Percentiles rank a stretch among this genome's conserved stretches.
These are phyloP conservation scores for Stramonita haemastoma DNA, from an alignment of 2,888 invertebrate species.

Conservation along the genomic window DNA sequence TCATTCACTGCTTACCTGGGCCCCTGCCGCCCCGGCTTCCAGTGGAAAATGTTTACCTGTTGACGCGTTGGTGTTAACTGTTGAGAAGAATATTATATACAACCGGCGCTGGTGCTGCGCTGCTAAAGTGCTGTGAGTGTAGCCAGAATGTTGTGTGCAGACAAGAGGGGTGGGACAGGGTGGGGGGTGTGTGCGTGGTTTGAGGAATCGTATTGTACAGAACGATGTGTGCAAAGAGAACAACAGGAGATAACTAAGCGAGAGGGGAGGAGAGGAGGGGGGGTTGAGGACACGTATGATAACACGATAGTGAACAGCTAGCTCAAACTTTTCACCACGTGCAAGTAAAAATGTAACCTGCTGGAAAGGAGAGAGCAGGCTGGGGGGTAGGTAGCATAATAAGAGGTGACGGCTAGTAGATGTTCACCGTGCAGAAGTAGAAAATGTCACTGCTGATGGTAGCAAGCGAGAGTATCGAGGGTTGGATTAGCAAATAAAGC, in stretches of 20 bases:
- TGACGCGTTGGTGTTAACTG: conserved; percentile 23
- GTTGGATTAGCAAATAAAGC: conserved; percentile 30
- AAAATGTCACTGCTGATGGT: conserved; percentile 28
- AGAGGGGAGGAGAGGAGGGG: neutral
- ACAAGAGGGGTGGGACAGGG: neutral
- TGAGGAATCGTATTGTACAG: neutral
- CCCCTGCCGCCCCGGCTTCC: neutral
- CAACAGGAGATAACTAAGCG: neutral
- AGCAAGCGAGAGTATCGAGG: conserved; percentile 25
- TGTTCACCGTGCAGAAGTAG: no score
- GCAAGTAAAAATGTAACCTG: no score
- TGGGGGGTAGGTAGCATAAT: no score
- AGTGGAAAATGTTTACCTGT: conserved; percentile 37
- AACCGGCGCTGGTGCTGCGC: neutral
- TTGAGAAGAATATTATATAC: conserved; percentile 30
- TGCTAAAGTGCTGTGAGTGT: neutral
- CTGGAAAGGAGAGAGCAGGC: no score
- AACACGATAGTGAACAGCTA: neutral
- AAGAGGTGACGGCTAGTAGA: no score
- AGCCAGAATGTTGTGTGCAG: neutral
- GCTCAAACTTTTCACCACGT: neutral
- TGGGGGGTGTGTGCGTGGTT: neutral
- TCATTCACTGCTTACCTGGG: conserved; percentile 30
- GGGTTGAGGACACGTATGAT: neutral
- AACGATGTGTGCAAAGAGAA: no score